Percentiles rank a stretch among this genome's conserved stretches.
phyloP scores from a whole-genome alignment of 2,888 invertebrate species.

The Strigamia transsilvanica region DNA sequence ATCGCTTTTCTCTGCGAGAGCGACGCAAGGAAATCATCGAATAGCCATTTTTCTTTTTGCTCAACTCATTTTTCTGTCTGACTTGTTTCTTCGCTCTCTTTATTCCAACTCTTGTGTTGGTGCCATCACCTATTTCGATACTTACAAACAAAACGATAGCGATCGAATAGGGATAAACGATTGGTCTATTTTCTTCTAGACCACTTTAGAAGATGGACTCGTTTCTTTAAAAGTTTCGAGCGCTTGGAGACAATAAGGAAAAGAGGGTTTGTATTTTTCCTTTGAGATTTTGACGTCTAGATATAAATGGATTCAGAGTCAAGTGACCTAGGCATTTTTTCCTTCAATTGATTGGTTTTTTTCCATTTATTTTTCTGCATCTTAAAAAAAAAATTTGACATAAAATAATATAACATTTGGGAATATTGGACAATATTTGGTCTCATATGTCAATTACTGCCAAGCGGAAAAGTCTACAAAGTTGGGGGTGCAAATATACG shows the following conservation, averaged over 20 bases:
- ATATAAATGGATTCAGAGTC: background rate
- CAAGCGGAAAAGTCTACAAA: too few species aligned
- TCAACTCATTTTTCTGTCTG: slow-evolving; percentile 31
- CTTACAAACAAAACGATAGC: slow-evolving; percentile 22
- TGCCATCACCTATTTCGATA: slow-evolving; percentile 13
- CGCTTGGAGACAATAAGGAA: background rate
- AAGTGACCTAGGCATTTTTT: background rate
- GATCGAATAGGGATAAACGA: slow-evolving; percentile 10
- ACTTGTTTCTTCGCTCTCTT: background rate
- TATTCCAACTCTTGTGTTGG: background rate
- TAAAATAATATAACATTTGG: too few species aligned
- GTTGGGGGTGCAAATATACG: too few species aligned
- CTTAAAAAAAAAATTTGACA: too few species aligned
- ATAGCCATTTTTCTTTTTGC: slow-evolving; percentile 37
- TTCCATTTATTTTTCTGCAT: too few species aligned
- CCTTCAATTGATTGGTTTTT: background rate
- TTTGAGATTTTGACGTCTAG: background rate
- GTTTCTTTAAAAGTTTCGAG: slow-evolving; percentile 14
- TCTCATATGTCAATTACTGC: too few species aligned
- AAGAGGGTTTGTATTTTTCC: background rate
- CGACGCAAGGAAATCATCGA: slow-evolving; percentile 31
- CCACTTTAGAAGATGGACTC: slow-evolving; percentile 38
- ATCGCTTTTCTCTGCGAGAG: slow-evolving; percentile 8
- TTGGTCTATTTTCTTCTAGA: slow-evolving; percentile 11
- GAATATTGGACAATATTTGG: too few species aligned